phyloP scores from a whole-genome alignment of 2,113 vertebrate genomes.

The Syngnathus typhle region DNA sequence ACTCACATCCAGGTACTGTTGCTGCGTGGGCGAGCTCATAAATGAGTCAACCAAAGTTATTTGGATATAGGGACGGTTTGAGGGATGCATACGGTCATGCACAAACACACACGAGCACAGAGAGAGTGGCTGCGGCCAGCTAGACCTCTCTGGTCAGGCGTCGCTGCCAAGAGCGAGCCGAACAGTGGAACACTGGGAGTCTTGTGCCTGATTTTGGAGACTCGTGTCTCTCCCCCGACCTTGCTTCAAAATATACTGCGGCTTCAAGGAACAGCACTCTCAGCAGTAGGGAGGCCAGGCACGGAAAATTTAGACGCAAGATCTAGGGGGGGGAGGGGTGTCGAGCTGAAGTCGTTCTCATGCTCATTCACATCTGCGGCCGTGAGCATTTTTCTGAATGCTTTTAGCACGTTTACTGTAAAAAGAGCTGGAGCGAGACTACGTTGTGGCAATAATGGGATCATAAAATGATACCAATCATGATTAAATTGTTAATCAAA shows the following conservation, averaged over 20 bases:
- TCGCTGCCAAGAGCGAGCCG: conserved; percentile 66
- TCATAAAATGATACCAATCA: conserved; percentile 13
- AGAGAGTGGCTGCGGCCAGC: conserved; percentile 58
- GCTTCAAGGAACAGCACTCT: conserved; percentile 76
- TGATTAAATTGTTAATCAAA: background rate
- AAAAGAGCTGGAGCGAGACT: conserved; percentile 1
- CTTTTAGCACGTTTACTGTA: conserved; percentile 59
- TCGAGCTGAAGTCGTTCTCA: conserved; percentile 49
- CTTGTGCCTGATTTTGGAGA: conserved; percentile 69
- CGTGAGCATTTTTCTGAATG: conserved; percentile 60
- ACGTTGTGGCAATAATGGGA: conserved; percentile 24
- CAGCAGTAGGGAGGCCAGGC: conserved; percentile 72
- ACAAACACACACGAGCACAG: conserved; percentile 38
- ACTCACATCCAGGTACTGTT: conserved; percentile 49
- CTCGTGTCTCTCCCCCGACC: conserved; percentile 65
- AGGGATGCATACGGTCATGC: conserved; percentile 51
- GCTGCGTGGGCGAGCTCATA: conserved; percentile 55
- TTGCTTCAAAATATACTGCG: conserved; percentile 76
- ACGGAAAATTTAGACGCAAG: conserved; percentile 73
- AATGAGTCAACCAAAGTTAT: conserved; percentile 56
- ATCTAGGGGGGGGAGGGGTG: conserved; percentile 10
- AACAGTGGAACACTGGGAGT: conserved; percentile 66
- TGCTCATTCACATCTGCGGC: conserved; percentile 65
- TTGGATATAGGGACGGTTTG: conserved; percentile 48
- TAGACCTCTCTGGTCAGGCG: conserved; percentile 64